Percentiles rank a stretch among this genome's conserved stretches.
Conservation (phyloP, 2,113 vertebrate species). For the Salvelinus fontinalis region DNA sequence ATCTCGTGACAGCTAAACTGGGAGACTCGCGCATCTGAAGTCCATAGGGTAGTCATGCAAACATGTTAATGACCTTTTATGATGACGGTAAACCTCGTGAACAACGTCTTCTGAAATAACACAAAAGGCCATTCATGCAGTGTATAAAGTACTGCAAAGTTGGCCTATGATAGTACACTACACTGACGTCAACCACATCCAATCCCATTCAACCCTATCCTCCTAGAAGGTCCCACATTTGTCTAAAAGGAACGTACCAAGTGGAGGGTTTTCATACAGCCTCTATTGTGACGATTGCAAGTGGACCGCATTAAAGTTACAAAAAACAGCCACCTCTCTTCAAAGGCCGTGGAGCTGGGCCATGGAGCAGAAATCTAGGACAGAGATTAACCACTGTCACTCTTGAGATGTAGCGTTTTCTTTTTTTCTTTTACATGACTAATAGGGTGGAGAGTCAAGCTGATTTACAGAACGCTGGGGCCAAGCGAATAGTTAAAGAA, state of each 20-base stretch:
- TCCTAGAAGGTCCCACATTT: slow-evolving; percentile 2
- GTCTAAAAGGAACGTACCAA: slow-evolving; percentile 7
- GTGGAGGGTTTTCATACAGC: slow-evolving; percentile 41
- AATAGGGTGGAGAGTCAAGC: slow-evolving; percentile 42
- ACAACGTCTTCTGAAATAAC: no score
- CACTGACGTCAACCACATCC: slow-evolving; percentile 6
- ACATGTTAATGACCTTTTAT: no score
- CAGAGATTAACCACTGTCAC: slow-evolving; percentile 51
- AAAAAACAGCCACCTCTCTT: slow-evolving; percentile 69
- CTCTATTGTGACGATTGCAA: slow-evolving; percentile 48
- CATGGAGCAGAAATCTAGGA: slow-evolving; percentile 45
- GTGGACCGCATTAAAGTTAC: slow-evolving; percentile 62
- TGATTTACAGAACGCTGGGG: slow-evolving; percentile 48
- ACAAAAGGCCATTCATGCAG: no score
- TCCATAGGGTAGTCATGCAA: no score
- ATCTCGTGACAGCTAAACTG: no score
- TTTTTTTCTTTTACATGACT: slow-evolving; percentile 49
- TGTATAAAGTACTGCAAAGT: neutral
- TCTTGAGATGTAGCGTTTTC: slow-evolving; percentile 40
- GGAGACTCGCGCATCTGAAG: no score
- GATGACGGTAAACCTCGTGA: no score
- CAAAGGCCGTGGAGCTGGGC: slow-evolving; percentile 57
- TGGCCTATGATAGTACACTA: neutral
- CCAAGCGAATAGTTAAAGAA: slow-evolving; percentile 38
- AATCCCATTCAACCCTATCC: neutral